Evolutionary conservation across 2,113 vertebrate species (phyloP), one percentile per base, ranked within the genome.

Genomic region (Chamaetylas fuelleborni): DNA sequence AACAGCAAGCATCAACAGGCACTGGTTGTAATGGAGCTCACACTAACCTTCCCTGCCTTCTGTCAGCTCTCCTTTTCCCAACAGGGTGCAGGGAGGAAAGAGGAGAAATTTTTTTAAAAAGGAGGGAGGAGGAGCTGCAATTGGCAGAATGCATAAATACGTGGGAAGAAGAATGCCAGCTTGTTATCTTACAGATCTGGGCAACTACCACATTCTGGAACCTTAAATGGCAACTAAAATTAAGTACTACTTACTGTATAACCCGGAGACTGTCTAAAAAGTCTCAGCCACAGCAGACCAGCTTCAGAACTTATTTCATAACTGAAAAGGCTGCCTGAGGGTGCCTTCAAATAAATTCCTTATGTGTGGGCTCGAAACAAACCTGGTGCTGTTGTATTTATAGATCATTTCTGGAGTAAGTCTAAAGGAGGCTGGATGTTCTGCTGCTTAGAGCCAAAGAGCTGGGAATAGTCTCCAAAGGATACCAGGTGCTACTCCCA

Each of bases 271-370:
- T 19, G 36, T 64, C 85, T 96, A 42, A 92, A 74, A 81, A 40
- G 22, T 50, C 83, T 95, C 79, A 86, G 76, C 24, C 64, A 57
- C 60, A 69, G 82, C 40, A 74, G 43, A 81, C 31, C 12, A 78
- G 19, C 33, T 95, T 86, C 78, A 87, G 33, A 90, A 90, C 86
- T 90, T 88, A 78, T 86, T 96, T 95, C 76, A 57, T 93, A 94
- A 95, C 72, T 60, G 69, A 90, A 95, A 88, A 94, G 72, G 67
- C 64, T 95, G 93, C 88, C 93, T 80, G 69, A 92, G 84, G 76
- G 69, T 96, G 56, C 61, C 93, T 95, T 95, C 92, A 90, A 95
- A 95, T 94, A 92, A 95, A 95, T 65, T 94, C 64, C 79, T 92
- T 90, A 67, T 53, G 87, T 62, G 86, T 76, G 53, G 80, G 91